phyloP scores from a whole-genome alignment of 2,113 vertebrate genomes.

The Numenius arquata region DNA sequence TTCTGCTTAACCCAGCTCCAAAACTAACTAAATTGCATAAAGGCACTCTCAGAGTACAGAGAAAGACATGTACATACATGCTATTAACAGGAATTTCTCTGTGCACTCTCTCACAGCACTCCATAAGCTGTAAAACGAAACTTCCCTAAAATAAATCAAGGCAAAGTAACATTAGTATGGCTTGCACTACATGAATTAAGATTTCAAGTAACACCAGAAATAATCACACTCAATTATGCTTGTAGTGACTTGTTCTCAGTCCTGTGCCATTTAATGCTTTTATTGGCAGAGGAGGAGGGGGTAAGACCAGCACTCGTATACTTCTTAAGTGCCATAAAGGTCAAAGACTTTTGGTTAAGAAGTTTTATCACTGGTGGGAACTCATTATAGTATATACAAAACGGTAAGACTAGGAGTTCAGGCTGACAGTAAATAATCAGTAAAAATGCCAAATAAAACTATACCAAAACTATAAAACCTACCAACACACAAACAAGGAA shows the following conservation, averaged over 20 bases:
- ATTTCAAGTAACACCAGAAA: background rate
- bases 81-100: background rate
- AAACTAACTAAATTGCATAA: background rate
- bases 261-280: background rate
- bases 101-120: background rate
- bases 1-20: background rate
- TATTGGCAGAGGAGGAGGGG: background rate
- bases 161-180: background rate
- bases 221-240: background rate
- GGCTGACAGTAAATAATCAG: background rate
- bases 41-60: fast-evolving
- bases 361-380: background rate
- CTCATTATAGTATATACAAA: background rate
- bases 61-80: background rate
- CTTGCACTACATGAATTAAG: background rate
- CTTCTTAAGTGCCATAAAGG: background rate
- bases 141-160: background rate
- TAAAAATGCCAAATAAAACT: background rate
- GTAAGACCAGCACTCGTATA: background rate
- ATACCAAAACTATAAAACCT: background rate
- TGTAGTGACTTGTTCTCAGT: background rate
- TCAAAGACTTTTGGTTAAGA: background rate
- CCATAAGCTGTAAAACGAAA: background rate
- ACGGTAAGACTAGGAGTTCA: background rate
- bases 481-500: background rate